A percentile compares a stretch with the other conserved stretches of the same genome.
These are phyloP conservation scores for Enteromius argenteus DNA, from an alignment of 2,797 vertebrate genomes.

Conservation along the genomic window DNA sequence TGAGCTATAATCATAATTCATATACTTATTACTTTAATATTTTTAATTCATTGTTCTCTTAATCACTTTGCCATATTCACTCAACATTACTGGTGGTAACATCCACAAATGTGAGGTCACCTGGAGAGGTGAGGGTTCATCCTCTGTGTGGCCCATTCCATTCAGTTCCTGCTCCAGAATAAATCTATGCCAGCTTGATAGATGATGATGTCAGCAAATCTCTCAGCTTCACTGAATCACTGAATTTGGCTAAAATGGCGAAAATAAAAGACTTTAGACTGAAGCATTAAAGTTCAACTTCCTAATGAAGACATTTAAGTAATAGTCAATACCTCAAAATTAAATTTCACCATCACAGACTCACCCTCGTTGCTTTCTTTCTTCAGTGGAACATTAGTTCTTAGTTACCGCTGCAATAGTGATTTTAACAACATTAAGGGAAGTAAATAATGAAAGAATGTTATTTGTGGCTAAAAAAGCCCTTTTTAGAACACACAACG, in stretches of 20 bases:
- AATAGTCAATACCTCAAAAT: background rate
- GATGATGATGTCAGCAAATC: slow-evolving; percentile 23
- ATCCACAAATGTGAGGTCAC: slow-evolving; percentile 30
- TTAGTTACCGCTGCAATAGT: too few species aligned
- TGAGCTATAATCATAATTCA: too few species aligned
- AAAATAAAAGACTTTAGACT: background rate
- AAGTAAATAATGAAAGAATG: too few species aligned
- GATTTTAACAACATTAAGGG: too few species aligned
- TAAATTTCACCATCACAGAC: background rate
- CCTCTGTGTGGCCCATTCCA: slow-evolving; percentile 7
- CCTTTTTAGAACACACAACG: too few species aligned
- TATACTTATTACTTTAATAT: background rate
- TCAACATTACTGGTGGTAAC: background rate
- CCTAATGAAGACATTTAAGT: background rate
- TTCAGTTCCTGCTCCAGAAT: background rate
- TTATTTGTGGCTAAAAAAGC: too few species aligned
- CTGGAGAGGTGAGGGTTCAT: slow-evolving; percentile 35
- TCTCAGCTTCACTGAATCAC: background rate
- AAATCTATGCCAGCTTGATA: slow-evolving; percentile 28
- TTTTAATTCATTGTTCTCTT: background rate
- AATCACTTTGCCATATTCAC: background rate
- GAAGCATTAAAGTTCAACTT: background rate
- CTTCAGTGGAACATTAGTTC: too few species aligned
- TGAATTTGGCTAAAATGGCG: background rate
- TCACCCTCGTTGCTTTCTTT: background rate